Base-by-base conservation (phyloP, 2,888 invertebrate species). In the Pterobdella sp. region DNA sequence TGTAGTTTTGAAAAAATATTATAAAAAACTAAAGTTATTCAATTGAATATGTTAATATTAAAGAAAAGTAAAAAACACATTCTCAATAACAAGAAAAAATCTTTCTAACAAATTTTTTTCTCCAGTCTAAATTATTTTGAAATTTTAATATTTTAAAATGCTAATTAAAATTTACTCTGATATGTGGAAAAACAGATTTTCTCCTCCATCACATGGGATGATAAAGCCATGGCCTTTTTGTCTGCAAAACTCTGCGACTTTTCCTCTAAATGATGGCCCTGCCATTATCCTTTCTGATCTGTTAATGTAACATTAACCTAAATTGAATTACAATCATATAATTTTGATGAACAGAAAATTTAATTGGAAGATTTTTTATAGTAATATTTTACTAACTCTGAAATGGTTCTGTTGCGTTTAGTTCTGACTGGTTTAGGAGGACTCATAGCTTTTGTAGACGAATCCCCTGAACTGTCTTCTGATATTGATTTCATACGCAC, bases 151-250 rank as follows among this genome's bases (percentile, higher is more conserved):
- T 14, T 29, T 65, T 29, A 7, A n/a, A 63, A 14, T 10, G n/a
- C 7, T 14, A 26, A 26, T 32, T 3, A 3, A 34, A 18, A 74
- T 91, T 89, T 87, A 93, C 93, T 93, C 93, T 42, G 93, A 93
- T 81, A 93, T 90, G 82, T 93, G 93, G 60, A 92, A 89, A 85
- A 93, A 93, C 76, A 92, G 84, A 80, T 89, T 89, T 77, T 89
- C 78, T 29, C 77, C 88, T 36, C 88, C 88, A 18, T 89, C 90
- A 78, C 85, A 87, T 1, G 91, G 90, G 32, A 86, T 87, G 73
- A 93, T 89, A 82, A 93, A 93, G 36, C 93, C 93, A 85, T 93
- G 93, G 35, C 93, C 93, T 84, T 89, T 91, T 80, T 89, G 88
- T 77, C 93, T 87, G 81, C 92, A 92, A 84, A 93, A 93, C 32